Evolutionary conservation across 2,797 vertebrate genomes (phyloP).

Genomic region (Euphonia xanthogaster): DNA sequence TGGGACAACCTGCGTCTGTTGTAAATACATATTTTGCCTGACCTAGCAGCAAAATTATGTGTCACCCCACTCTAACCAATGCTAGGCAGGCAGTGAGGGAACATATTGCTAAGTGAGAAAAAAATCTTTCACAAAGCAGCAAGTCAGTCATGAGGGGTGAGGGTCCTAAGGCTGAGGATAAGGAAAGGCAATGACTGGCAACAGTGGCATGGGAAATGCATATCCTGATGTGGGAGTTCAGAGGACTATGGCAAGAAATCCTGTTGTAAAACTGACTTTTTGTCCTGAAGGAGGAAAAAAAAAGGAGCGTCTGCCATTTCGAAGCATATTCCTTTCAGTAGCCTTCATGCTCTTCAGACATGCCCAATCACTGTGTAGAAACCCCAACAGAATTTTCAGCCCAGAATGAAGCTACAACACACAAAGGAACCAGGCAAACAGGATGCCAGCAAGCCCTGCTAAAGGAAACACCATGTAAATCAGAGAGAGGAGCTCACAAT

Average conservation of each 20-base stretch:
- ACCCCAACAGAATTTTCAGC: slow-evolving; percentile 17
- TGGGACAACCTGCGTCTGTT: accelerated
- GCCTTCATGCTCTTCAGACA: background rate
- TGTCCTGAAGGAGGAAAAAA: background rate
- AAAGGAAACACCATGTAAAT: slow-evolving; percentile 39
- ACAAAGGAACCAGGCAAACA: slow-evolving; percentile 40
- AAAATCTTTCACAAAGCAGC: background rate
- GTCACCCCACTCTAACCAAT: background rate
- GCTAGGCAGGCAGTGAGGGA: background rate
- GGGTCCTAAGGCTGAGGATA: background rate
- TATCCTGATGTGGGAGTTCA: background rate
- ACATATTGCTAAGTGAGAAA: background rate
- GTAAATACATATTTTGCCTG: background rate
- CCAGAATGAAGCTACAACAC: slow-evolving; percentile 1
- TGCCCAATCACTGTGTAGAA: background rate
- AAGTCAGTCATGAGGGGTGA: background rate
- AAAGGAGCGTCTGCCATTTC: background rate
- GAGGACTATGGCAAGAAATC: background rate
- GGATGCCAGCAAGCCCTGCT: slow-evolving; percentile 5
- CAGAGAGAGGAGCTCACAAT: background rate
- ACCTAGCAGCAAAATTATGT: background rate
- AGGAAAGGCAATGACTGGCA: background rate
- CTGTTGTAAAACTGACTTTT: background rate
- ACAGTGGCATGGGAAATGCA: background rate
- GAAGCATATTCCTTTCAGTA: background rate